Conservation (phyloP, 1,140 invertebrate species). For the Cyclargus thomasi region DNA sequence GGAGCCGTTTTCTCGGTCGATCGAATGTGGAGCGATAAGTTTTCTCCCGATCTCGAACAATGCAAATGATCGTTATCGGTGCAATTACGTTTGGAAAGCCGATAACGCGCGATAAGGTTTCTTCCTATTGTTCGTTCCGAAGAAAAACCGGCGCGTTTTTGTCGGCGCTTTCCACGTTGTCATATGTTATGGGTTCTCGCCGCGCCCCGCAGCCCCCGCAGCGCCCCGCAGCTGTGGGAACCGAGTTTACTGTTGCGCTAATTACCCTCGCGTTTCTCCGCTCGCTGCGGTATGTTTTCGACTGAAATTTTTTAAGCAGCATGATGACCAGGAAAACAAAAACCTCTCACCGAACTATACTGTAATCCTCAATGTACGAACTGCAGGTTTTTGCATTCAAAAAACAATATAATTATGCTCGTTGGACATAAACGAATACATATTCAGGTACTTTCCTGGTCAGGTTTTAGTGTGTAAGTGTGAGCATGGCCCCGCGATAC, state of each 20-base stretch:
- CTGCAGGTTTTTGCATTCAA: no score
- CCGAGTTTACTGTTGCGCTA: background rate
- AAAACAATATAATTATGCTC: no score
- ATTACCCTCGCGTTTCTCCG: background rate
- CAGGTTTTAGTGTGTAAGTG: background rate
- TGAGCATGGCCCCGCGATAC: background rate
- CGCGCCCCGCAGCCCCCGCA: background rate
- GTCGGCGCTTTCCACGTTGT: slow-evolving; percentile 48
- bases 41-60: slow-evolving; percentile 59
- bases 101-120: slow-evolving; percentile 57
- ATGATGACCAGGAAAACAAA: background rate
- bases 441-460: background rate
- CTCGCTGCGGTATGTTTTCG: no score
- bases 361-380: no score
- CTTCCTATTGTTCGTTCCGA: slow-evolving; percentile 60
- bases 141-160: slow-evolving; percentile 50
- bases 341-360: background rate
- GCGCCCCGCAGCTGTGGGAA: background rate
- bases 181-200: slow-evolving; percentile 21
- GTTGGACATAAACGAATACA: no score
- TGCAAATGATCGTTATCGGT: slow-evolving; percentile 66
- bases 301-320: no score
- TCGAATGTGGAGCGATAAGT: slow-evolving; percentile 56
- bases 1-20: slow-evolving; percentile 36
- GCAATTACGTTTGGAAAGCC: slow-evolving; percentile 60